These are phyloP conservation scores for Scomberomorus guttatus DNA, from an alignment of 2,797 vertebrate genomes.

Conservation along the genomic window DNA sequence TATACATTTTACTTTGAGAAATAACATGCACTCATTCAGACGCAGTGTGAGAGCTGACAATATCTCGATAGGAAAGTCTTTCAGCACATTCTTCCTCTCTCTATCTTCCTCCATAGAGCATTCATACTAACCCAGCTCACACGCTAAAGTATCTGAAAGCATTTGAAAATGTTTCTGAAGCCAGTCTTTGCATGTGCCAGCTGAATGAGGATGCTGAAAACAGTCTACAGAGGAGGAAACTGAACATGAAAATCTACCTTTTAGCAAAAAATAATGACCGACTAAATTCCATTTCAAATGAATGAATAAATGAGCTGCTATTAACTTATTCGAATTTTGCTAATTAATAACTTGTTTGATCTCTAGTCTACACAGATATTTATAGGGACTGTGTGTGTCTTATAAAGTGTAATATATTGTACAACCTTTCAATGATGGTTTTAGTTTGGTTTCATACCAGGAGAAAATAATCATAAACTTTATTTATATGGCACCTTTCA, in stretches of 20 bases:
- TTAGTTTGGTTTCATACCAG: neutral
- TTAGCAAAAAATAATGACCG: neutral
- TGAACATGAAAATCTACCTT: neutral
- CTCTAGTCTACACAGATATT: neutral
- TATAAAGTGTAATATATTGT: neutral
- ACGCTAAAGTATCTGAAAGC: neutral
- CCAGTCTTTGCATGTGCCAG: neutral
- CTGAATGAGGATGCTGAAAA: neutral
- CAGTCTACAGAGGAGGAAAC: neutral
- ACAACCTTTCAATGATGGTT: neutral
- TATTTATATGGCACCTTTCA: no score
- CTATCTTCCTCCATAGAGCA: neutral
- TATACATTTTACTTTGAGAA: neutral
- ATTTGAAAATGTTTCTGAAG: conserved; percentile 6
- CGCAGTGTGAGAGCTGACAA: neutral
- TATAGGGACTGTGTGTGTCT: neutral
- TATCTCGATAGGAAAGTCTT: neutral
- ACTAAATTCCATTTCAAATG: conserved; percentile 1
- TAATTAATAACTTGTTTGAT: neutral
- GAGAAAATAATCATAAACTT: no score
- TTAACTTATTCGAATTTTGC: neutral
- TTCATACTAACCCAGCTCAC: conserved; percentile 2
- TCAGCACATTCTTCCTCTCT: neutral
- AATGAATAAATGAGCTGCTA: neutral
- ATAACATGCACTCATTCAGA: neutral